Evolutionary conservation across 2,888 invertebrate species (phyloP).

Genomic region (Cistogaster globosa): DNA sequence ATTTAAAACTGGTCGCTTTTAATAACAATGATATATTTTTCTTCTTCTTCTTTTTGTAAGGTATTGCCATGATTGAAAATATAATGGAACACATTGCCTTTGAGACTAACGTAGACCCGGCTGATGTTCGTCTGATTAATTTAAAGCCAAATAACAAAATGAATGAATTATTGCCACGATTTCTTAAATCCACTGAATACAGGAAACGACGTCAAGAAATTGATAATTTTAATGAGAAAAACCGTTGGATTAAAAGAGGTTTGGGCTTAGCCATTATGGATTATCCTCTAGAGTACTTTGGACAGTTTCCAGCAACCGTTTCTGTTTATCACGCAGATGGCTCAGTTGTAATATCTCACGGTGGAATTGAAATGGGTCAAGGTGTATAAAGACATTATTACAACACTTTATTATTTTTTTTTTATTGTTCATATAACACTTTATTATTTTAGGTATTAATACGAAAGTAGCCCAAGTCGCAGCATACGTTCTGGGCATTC

Average conservation of each 20-base stretch:
- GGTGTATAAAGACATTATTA: conserved; percentile 83
- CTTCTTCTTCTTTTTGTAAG: conserved; percentile 36
- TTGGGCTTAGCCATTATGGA: conserved; percentile 87
- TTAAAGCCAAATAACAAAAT: conserved; percentile 80
- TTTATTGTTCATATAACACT: background rate
- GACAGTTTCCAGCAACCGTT: conserved; percentile 85
- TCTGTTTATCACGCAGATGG: conserved; percentile 88
- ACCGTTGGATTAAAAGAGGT: conserved; percentile 89
- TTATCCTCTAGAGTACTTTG: conserved; percentile 84
- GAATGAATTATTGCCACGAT: conserved; percentile 83
- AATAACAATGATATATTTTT: background rate
- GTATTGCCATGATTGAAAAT: conserved; percentile 85
- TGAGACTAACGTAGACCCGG: conserved; percentile 84
- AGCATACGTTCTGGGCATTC: conserved; percentile 87
- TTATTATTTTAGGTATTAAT: conserved; percentile 75
- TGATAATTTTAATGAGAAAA: conserved; percentile 86
- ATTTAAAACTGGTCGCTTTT: background rate
- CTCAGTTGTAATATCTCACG: conserved; percentile 87
- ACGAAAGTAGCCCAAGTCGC: conserved; percentile 90
- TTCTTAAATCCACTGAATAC: conserved; percentile 84
- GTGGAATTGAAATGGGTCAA: conserved; percentile 90
- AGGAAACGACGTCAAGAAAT: conserved; percentile 84
- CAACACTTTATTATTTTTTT: background rate
- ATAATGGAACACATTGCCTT: conserved; percentile 87
- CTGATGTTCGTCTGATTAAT: conserved; percentile 85